phyloP scores from a whole-genome alignment of 2,113 vertebrate genomes.

The Muscicapa adusta region DNA sequence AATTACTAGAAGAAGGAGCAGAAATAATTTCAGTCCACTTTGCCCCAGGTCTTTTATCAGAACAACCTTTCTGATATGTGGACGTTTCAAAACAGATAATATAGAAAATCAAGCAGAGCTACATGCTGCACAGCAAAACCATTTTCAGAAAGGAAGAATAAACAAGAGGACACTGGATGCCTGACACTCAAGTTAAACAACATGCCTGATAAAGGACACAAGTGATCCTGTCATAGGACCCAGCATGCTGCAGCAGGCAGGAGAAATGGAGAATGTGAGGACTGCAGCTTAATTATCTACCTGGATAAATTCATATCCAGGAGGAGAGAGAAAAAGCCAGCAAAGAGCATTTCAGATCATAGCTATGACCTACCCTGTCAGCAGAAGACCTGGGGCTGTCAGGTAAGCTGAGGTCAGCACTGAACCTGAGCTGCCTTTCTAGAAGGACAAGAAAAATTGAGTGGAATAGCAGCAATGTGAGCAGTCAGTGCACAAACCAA shows the following conservation, averaged over 20 bases:
- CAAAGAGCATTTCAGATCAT: not conserved
- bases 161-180: not conserved
- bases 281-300: not conserved
- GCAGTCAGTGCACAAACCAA: not conserved
- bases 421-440: not conserved
- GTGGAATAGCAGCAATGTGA: not conserved
- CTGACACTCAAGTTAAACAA: not conserved
- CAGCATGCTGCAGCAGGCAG: not conserved
- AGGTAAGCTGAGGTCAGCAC: conserved; percentile 14
- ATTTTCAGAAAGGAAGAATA: not conserved
- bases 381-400: not conserved
- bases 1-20: not conserved
- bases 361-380: not conserved
- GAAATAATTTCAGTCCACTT: not conserved
- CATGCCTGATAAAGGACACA: not conserved
- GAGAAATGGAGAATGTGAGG: not conserved
- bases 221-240: not conserved
- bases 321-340: not conserved
- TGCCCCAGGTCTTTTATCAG: not conserved
- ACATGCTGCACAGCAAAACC: not conserved
- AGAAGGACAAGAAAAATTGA: not conserved
- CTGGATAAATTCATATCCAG: not conserved
- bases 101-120: not conserved
- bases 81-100: not conserved
- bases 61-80: not conserved